phyloP scores from a whole-genome alignment of 2,888 invertebrate genomes.

The Drosophila multiciliata region DNA sequence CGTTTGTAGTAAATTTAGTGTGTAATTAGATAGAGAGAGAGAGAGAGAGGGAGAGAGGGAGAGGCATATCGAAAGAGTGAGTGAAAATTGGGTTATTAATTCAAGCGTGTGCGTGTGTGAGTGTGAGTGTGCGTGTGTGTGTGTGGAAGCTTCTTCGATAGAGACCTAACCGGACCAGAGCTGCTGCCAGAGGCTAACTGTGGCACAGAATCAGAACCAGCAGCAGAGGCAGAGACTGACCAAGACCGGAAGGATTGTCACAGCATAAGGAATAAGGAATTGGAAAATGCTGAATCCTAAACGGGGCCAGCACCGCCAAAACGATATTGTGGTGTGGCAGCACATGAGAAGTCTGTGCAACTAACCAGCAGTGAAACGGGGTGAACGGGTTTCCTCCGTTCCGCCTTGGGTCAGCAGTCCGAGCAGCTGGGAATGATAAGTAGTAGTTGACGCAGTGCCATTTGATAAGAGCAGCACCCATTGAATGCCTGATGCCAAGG shows the following conservation, averaged over 20 bases:
- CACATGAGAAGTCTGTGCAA: slow-evolving; percentile 10
- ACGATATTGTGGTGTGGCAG: slow-evolving; percentile 66
- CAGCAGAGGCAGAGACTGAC: slow-evolving; percentile 20
- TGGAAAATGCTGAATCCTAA: slow-evolving; percentile 56
- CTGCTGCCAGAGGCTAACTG: background rate
- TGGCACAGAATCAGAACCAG: slow-evolving; percentile 5
- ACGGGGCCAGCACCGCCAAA: slow-evolving; percentile 51
- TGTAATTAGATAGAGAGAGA: slow-evolving; percentile 64
- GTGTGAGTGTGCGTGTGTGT: background rate
- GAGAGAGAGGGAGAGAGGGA: slow-evolving; percentile 7
- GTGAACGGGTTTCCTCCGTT: background rate
- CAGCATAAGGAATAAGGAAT: slow-evolving; percentile 41
- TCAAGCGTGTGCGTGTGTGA: slow-evolving; percentile 3
- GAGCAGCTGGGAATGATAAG: slow-evolving; percentile 54
- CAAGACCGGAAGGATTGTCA: slow-evolving; percentile 32
- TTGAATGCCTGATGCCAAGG: slow-evolving; percentile 16
- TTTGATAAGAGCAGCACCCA: slow-evolving; percentile 38
- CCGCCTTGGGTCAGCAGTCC: slow-evolving; percentile 24
- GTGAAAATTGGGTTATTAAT: slow-evolving; percentile 57
- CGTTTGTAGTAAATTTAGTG: slow-evolving; percentile 79
- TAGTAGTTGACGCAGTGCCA: slow-evolving; percentile 32
- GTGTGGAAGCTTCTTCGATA: slow-evolving; percentile 44
- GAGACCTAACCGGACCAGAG: slow-evolving; percentile 9
- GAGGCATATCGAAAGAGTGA: too few relatives aligned
- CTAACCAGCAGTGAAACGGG: background rate